These are phyloP conservation scores for Furnarius figulus DNA, from an alignment of 2,113 vertebrate genomes.

Conservation along the genomic window DNA sequence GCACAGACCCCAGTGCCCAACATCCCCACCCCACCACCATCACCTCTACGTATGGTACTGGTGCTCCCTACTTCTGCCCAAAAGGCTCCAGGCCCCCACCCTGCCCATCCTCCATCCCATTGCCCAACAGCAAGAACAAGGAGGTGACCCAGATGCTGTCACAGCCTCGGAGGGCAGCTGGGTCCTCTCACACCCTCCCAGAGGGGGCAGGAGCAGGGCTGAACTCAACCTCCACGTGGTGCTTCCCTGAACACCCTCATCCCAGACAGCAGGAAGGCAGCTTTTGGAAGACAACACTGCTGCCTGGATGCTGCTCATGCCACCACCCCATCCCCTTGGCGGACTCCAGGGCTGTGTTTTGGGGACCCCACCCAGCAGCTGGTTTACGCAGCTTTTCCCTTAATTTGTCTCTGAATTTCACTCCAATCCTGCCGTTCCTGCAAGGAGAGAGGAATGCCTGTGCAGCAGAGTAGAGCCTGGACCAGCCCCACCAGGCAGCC, in stretches of 20 bases:
- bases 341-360: not conserved
- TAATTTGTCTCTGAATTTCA: not conserved
- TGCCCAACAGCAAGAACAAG: not conserved
- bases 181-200: accelerated
- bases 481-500: not conserved
- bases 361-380: not conserved
- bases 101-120: not conserved
- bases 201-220: not conserved
- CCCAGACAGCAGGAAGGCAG: accelerated
- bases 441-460: not conserved
- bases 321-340: not conserved
- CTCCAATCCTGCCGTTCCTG: not conserved
- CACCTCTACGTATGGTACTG: not conserved
- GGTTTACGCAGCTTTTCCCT: not conserved
- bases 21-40: not conserved
- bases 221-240: accelerated
- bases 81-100: not conserved
- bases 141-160: not conserved
- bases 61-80: not conserved
- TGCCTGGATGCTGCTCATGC: not conserved
- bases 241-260: not conserved
- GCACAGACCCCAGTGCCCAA: not conserved
- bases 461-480: not conserved
- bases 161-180: not conserved
- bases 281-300: not conserved